Percentiles rank a stretch among this genome's conserved stretches.
These are phyloP conservation scores for Tipula confusa DNA, from an alignment of 2,888 invertebrate species.

Conservation along the genomic window DNA sequence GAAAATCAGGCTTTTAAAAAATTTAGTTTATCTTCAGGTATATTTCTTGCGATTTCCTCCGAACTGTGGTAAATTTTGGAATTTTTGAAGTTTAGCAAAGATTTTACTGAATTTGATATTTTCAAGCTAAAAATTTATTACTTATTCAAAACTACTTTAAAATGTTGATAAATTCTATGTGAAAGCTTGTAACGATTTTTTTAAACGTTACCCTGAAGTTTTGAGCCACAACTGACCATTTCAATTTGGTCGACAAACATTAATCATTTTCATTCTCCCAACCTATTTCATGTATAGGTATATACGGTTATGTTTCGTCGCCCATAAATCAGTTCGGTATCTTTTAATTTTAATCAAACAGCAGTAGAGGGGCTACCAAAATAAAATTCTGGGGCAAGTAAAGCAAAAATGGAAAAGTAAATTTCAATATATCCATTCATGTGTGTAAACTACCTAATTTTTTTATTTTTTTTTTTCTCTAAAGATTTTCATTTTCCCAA, in stretches of 20 bases:
- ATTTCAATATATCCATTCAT: constrained; percentile 20
- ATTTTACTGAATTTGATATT: too few species aligned
- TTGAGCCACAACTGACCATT: background rate
- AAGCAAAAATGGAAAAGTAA: background rate
- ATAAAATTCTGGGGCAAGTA: background rate
- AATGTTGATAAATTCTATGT: too few species aligned
- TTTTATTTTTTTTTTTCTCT: too few species aligned
- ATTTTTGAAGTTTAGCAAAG: too few species aligned
- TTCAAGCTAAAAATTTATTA: too few species aligned
- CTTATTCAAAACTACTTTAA: too few species aligned
- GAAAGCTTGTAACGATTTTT: too few species aligned
- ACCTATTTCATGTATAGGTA: background rate
- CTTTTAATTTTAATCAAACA: background rate
- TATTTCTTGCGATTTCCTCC: too few species aligned
- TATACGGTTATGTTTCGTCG: background rate
- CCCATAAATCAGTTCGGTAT: background rate
- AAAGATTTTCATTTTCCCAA: background rate
- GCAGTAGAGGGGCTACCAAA: background rate
- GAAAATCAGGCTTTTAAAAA: too few species aligned
- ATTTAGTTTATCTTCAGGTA: too few species aligned
- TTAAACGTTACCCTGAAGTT: too few species aligned
- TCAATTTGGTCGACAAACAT: background rate
- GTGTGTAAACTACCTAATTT: constrained; percentile 16
- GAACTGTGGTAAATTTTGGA: too few species aligned
- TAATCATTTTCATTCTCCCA: background rate